Evolutionary conservation across 92 coral and sea anemone species (phyloP).

Genomic region (Porites cylindrica): DNA sequence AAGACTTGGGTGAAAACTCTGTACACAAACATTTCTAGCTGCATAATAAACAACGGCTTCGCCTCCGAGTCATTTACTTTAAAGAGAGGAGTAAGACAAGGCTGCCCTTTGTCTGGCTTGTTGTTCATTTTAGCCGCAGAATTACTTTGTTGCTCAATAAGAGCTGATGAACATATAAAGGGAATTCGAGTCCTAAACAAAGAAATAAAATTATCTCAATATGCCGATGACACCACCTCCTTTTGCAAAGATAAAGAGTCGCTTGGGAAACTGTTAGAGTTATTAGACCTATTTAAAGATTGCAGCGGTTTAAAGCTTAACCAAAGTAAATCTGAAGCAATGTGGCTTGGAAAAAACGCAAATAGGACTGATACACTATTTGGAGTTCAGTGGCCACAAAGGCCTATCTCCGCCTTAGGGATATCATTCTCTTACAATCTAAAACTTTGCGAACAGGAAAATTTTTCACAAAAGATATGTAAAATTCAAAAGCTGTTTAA

Average conservation of each 20-base stretch:
- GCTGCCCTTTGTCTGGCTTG: no score
- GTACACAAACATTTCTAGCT: no score
- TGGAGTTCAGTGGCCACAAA: neutral
- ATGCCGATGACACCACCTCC: slow-evolving; percentile 18
- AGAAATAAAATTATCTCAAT: slow-evolving; percentile 12
- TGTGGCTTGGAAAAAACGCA: slow-evolving; percentile 23
- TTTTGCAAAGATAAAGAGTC: slow-evolving; percentile 5
- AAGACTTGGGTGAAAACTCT: no score
- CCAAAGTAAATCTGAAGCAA: slow-evolving; percentile 12
- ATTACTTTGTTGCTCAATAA: no score
- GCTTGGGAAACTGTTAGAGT: neutral
- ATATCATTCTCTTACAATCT: neutral
- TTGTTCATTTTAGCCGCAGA: no score
- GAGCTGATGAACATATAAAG: no score
- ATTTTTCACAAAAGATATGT: neutral
- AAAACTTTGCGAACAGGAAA: neutral
- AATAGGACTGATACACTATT: neutral
- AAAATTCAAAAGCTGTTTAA: neutral
- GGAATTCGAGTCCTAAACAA: neutral
- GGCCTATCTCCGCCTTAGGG: neutral
- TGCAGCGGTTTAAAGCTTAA: neutral
- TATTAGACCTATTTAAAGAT: neutral
- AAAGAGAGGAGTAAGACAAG: neutral
- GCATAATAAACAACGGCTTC: no score
- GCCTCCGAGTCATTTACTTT: no score